phyloP scores from a whole-genome alignment of 2,888 invertebrate species.

The Synanthedon vespiformis region DNA sequence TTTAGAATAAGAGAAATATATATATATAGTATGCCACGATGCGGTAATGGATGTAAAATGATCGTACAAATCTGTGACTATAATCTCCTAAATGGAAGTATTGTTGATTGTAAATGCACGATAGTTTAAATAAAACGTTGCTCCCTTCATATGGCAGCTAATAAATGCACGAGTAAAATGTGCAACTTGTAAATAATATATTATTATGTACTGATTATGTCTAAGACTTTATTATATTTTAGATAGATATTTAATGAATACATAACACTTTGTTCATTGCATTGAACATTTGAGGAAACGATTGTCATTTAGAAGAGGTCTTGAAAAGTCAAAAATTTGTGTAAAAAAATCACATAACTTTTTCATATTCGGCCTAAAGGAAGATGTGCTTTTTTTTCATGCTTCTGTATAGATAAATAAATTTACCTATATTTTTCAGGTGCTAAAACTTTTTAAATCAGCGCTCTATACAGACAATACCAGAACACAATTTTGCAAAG shows the following conservation, averaged over 20 bases:
- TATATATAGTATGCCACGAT: background rate
- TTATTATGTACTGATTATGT: slow-evolving; percentile 38
- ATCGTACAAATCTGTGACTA: slow-evolving; percentile 65
- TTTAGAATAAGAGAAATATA: background rate
- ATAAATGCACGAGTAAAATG: slow-evolving; percentile 36
- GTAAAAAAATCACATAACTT: no score
- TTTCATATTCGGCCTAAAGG: no score
- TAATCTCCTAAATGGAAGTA: slow-evolving; percentile 39
- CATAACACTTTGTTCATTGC: slow-evolving; percentile 13
- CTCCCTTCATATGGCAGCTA: slow-evolving; percentile 63
- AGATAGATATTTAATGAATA: slow-evolving; percentile 38
- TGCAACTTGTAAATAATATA: slow-evolving; percentile 50
- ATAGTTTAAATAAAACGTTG: slow-evolving; percentile 20
- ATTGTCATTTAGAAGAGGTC: no score
- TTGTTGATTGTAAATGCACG: slow-evolving; percentile 39
- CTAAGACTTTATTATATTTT: slow-evolving; percentile 42
- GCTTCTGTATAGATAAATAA: no score
- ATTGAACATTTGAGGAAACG: background rate
- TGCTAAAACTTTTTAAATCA: slow-evolving; percentile 21
- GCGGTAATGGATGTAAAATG: slow-evolving; percentile 27
- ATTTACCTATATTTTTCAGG: slow-evolving; percentile 10
- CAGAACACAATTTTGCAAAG: slow-evolving; percentile 51
- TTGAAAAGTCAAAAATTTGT: no score
- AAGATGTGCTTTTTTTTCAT: no score
- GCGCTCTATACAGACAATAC: slow-evolving; percentile 54